Base-by-base conservation (phyloP, 2,888 invertebrate genomes). In the Scrobipalpa atriplicella region DNA sequence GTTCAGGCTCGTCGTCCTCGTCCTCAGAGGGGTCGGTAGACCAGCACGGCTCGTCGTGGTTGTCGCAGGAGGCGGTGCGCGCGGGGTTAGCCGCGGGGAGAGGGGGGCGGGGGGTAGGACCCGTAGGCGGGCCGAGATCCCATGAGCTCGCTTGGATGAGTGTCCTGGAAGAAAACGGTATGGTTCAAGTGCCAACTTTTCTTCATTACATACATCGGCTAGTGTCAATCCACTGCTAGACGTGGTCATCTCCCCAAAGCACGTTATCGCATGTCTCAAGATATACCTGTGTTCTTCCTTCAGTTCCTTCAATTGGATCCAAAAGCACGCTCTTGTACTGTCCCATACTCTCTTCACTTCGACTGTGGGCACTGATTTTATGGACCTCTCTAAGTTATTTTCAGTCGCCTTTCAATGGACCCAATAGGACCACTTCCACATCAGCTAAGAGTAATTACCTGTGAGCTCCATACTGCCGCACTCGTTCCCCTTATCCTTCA, bases 21-120 rank as follows among this genome's bases (percentile, higher is more conserved):
- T 97, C 97, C 76, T 98, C 97, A 70, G 97, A 98, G 79, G 97
- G 97, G 84, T 98, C 98, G 1, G 97, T 98, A 76, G 97, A 98
- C 97, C 98, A 98, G 79, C 96, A 97, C 61, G 95, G 95, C 78
- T 95, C 95, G 78, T 97, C 97, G 76, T 95, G 95, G 69, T 83
- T 71, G 79, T 89, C 89, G 76, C 88, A 87, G 58, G 86, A 92
- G 65, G 85, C 89, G 61, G 84, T 78, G 72, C 90, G 88, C 10
- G 85, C 78, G 74, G 81, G 73, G 65, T 62, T 67, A 41, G 71
- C 78, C 43, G 72, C 69, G 77, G 87, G 78, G 74, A 84, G 73
- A n/a, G 62, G 69, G 51, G 73, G 73, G 68, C 75, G 78, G 36
- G 69, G 65, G 66, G 81, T 85, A 69, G 81, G 81, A 51, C 79